Percentiles rank a stretch among this genome's conserved stretches.
Conservation (phyloP, 2,113 vertebrate species). For the Emberiza fucata region DNA sequence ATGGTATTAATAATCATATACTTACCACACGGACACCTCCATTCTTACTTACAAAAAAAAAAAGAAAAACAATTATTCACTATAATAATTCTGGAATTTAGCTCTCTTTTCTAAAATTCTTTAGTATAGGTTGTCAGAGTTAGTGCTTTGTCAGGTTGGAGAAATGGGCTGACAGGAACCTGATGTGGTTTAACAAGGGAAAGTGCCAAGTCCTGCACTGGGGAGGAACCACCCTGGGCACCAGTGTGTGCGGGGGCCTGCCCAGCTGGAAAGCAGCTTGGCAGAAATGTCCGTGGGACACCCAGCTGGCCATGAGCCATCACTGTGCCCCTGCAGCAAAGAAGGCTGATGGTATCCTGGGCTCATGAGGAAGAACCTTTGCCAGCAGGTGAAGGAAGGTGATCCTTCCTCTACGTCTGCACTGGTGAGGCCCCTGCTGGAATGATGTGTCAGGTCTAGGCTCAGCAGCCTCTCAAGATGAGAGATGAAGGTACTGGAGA, state of each 20-base stretch:
- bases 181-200: not conserved
- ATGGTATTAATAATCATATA: not conserved
- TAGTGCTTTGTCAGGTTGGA: not conserved
- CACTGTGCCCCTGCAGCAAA: not conserved
- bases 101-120: not conserved
- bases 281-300: not conserved
- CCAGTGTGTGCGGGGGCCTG: fast-evolving
- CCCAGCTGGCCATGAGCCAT: not conserved
- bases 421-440: not conserved
- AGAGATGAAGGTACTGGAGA: not conserved
- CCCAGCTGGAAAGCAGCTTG: not conserved
- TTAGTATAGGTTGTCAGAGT: not conserved
- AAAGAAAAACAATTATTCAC: not conserved
- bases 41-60: not conserved
- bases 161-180: not conserved
- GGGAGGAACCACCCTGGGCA: not conserved
- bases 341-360: not conserved
- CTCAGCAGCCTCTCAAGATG: not conserved
- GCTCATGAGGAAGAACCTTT: not conserved
- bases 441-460: not conserved
- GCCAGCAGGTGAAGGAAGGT: not conserved
- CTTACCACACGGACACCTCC: not conserved
- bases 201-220: not conserved
- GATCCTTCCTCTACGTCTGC: not conserved
- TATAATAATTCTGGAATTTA: not conserved